phyloP scores from a whole-genome alignment of 2,797 vertebrate genomes.

The Poecilia wingei region DNA sequence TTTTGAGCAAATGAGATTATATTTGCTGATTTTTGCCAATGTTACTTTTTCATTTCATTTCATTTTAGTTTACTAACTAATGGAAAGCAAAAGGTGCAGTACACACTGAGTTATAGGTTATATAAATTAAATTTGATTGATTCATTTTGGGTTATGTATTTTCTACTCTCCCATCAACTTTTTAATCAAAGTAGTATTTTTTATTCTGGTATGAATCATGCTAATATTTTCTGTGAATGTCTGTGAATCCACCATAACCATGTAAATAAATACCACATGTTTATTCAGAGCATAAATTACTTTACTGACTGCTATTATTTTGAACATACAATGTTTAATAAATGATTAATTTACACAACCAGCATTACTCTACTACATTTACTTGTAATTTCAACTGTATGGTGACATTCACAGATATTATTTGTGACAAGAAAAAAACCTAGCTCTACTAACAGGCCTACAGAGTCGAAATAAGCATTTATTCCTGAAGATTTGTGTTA shows the following conservation, averaged over 20 bases:
- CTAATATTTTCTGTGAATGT: neutral
- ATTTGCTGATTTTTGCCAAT: neutral
- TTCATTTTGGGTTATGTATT: neutral
- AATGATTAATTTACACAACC: neutral
- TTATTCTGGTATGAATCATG: neutral
- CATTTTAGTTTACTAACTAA: no score
- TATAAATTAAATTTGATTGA: no score
- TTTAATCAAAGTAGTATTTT: neutral
- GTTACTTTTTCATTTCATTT: neutral
- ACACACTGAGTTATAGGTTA: no score
- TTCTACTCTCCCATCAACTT: neutral
- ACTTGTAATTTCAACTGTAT: neutral
- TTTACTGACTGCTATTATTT: neutral
- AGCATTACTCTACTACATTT: neutral
- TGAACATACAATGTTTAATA: neutral
- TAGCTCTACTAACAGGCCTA: neutral
- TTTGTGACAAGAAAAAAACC: neutral
- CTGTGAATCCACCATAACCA: neutral
- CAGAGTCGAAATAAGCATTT: neutral
- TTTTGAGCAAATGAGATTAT: neutral
- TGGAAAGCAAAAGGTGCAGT: no score
- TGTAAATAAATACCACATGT: neutral
- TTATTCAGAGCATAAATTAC: neutral
- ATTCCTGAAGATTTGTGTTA: slow-evolving; percentile 13
- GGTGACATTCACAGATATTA: neutral